A percentile compares a stretch with the other conserved stretches of the same genome.
These are phyloP conservation scores for Dasypolia templi DNA, from an alignment of 2,888 invertebrate genomes.

Conservation along the genomic window DNA sequence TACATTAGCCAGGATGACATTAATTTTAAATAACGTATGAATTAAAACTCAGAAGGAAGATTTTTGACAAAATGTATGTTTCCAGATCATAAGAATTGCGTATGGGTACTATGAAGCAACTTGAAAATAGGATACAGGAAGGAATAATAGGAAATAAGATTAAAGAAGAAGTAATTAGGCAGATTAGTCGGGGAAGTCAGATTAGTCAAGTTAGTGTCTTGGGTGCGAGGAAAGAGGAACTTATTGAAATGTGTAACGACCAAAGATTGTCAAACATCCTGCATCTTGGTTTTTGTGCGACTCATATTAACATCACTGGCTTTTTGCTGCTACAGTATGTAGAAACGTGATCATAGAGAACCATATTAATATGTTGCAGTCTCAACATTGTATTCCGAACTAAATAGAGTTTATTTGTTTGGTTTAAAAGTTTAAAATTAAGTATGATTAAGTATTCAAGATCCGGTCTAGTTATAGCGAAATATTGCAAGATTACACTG, in stretches of 20 bases:
- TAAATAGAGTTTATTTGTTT: neutral
- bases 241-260: neutral
- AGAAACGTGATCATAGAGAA: slow-evolving; percentile 55
- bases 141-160: neutral
- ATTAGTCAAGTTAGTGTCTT: neutral
- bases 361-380: neutral
- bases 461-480: neutral
- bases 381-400: neutral
- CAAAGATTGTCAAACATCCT: slow-evolving; percentile 23
- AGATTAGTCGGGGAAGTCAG: neutral
- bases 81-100: neutral
- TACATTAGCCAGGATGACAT: slow-evolving; percentile 39
- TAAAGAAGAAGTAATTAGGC: neutral
- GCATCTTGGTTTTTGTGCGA: neutral
- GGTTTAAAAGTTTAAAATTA: neutral
- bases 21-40: neutral
- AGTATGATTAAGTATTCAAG: neutral
- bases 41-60: slow-evolving; percentile 11
- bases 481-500: slow-evolving; percentile 2
- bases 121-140: neutral
- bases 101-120: neutral
- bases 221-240: neutral
- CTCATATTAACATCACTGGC: slow-evolving; percentile 44
- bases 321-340: slow-evolving; percentile 38
- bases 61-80: slow-evolving; percentile 37